Percentiles rank a stretch among this genome's conserved stretches.
These are phyloP conservation scores for Hypomecis punctinalis DNA, from an alignment of 2,888 invertebrate genomes.

Conservation along the genomic window DNA sequence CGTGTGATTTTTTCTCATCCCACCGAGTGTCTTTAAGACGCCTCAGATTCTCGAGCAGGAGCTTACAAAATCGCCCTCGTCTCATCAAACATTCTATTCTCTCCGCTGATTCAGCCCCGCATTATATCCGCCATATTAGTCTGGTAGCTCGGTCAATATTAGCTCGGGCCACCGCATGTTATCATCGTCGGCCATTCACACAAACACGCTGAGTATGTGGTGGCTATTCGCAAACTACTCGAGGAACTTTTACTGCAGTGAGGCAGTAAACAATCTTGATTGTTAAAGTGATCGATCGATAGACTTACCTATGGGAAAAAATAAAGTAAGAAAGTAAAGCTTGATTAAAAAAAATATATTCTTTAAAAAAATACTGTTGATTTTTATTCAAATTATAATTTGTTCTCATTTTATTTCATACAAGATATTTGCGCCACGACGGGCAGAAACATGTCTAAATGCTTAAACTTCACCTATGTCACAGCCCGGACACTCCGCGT, in stretches of 20 bases:
- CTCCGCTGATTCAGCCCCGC: constrained; percentile 6
- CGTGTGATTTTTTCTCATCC: too few relatives aligned
- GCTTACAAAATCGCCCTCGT: neutral
- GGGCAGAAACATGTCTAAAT: too few relatives aligned
- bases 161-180: constrained; percentile 44
- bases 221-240: constrained; percentile 51
- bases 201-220: constrained; percentile 45
- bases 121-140: constrained; percentile 12
- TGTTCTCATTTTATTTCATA: too few relatives aligned
- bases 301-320: too few relatives aligned
- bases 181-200: constrained; percentile 45
- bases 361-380: too few relatives aligned
- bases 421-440: too few relatives aligned
- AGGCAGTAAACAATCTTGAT: constrained; percentile 8
- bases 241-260: constrained; percentile 59
- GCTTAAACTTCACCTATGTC: too few relatives aligned
- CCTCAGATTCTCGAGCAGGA: neutral
- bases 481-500: too few relatives aligned
- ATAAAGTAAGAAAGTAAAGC: too few relatives aligned
- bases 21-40: neutral
- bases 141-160: constrained; percentile 36
- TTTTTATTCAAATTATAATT: too few relatives aligned
- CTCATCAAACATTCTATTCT: constrained; percentile 14
- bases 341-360: too few relatives aligned
- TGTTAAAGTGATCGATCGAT: neutral